Conservation (phyloP, 2,797 vertebrate genomes). For the Catostomus latipinnis region DNA sequence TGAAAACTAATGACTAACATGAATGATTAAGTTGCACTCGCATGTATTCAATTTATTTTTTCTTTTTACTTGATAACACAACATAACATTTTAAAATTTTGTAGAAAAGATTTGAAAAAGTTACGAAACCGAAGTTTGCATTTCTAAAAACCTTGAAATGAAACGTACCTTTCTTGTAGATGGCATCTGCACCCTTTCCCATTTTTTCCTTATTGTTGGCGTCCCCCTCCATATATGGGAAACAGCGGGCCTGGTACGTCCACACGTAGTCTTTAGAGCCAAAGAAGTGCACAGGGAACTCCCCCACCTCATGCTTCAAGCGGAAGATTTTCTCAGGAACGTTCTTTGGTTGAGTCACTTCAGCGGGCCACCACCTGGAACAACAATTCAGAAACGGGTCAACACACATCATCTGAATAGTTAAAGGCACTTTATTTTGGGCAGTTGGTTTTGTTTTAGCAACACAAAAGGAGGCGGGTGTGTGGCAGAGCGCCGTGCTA, state of each 20-base stretch:
- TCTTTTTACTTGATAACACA: too few species aligned
- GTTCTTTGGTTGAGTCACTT: constrained; percentile 91
- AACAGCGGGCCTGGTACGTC: constrained; percentile 98
- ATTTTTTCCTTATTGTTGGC: constrained; percentile 98
- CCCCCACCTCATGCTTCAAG: constrained; percentile 95
- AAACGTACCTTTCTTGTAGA: constrained; percentile 92
- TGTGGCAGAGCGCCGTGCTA: too few species aligned
- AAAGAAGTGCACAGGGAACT: constrained; percentile 98
- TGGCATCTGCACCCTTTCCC: constrained; percentile 93
- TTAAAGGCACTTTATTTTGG: background rate
- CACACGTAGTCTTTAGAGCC: constrained; percentile 98
- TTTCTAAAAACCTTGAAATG: too few species aligned
- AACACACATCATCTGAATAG: background rate
- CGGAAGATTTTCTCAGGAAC: constrained; percentile 93
- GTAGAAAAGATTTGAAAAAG: too few species aligned
- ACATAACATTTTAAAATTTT: too few species aligned
- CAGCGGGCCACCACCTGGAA: constrained; percentile 97
- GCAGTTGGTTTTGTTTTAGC: background rate
- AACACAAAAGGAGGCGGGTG: background rate
- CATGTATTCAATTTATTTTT: too few species aligned
- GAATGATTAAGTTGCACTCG: too few species aligned
- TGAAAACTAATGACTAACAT: too few species aligned
- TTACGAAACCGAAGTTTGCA: too few species aligned
- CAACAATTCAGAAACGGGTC: background rate
- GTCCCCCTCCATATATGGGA: constrained; percentile 98